phyloP scores from a whole-genome alignment of 2,888 invertebrate species.

The Tiliacea citrago region DNA sequence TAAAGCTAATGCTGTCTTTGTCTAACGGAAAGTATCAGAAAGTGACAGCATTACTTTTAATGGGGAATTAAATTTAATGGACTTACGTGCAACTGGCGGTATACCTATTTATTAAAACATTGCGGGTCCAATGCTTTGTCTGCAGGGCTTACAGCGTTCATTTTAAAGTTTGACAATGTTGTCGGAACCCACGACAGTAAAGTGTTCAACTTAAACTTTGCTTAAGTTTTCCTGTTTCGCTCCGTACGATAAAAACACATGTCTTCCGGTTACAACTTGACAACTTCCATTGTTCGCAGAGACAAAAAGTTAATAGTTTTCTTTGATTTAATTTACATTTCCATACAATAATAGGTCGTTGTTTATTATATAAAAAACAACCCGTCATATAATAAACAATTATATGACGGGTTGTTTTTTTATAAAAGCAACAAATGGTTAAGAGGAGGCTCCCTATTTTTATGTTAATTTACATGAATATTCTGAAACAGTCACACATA shows the following conservation, averaged over 20 bases:
- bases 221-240: slow-evolving; percentile 42
- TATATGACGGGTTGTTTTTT: not conserved
- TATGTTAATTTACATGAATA: too few relatives aligned
- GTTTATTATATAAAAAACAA: too few relatives aligned
- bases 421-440: slow-evolving; percentile 14
- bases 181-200: slow-evolving; percentile 27
- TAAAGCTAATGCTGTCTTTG: too few relatives aligned
- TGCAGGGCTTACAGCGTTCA: slow-evolving; percentile 2
- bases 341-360: not conserved
- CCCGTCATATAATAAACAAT: too few relatives aligned
- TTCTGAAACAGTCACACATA: too few relatives aligned
- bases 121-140: not conserved
- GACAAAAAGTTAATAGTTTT: slow-evolving; percentile 29
- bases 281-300: slow-evolving; percentile 37
- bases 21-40: too few relatives aligned
- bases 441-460: too few relatives aligned
- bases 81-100: too few relatives aligned
- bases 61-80: too few relatives aligned
- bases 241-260: slow-evolving; percentile 36
- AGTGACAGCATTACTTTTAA: too few relatives aligned
- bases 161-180: slow-evolving; percentile 24
- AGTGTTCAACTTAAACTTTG: slow-evolving; percentile 41
- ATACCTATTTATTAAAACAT: not conserved
- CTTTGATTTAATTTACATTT: slow-evolving; percentile 27
- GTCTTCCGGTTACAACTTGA: slow-evolving; percentile 36